Base-by-base conservation (phyloP, 1,140 invertebrate species). In the Conus betulinus region DNA sequence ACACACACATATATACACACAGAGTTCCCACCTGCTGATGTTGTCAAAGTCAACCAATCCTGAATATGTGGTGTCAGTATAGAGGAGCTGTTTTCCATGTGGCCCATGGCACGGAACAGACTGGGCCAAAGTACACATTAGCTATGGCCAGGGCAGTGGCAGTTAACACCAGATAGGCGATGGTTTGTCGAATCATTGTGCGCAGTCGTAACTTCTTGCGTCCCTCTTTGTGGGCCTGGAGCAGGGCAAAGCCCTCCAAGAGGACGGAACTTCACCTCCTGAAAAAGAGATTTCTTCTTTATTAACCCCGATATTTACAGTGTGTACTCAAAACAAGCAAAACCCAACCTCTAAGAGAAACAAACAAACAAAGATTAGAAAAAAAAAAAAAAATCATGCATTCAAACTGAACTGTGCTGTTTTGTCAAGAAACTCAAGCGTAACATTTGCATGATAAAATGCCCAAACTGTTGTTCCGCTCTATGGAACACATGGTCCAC, bases 251-350 rank as follows among this genome's bases (percentile, higher is more conserved):
- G 6, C 94, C n/a, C 94, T 52, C 88, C 91, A 25, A 94, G 82
- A 11, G 94, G 94, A 55, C 90, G 90, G 87, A 94, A 93, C 87
- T 93, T 94, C 25, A 92, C 91, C 84, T 94, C 93, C 93, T 94
- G 86, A 13, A 90, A 90, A 15, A 87, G 57, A 87, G 90, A 1
- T 39, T 39, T 39, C 39, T 39, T 39, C 39, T 39, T 84, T 17
- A 83, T 74, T 25, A 5, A 20, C 25, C 3, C 23, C 0, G 63
- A 83, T 10, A 39, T 17, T n/a, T 25, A 25, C 78, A 17, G 15
- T 15, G 17, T 79, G 51, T 79, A 25, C 39, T 39, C 39, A 39
- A 39, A 39, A 39, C 39, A 39, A 25, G 71, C 5, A 74, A 74
- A 23, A 8, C 25, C 25, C 71, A 39, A 39, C 39, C 39, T 39